Conservation (phyloP, 2,113 vertebrate genomes). For the Tapirus terrestris region DNA sequence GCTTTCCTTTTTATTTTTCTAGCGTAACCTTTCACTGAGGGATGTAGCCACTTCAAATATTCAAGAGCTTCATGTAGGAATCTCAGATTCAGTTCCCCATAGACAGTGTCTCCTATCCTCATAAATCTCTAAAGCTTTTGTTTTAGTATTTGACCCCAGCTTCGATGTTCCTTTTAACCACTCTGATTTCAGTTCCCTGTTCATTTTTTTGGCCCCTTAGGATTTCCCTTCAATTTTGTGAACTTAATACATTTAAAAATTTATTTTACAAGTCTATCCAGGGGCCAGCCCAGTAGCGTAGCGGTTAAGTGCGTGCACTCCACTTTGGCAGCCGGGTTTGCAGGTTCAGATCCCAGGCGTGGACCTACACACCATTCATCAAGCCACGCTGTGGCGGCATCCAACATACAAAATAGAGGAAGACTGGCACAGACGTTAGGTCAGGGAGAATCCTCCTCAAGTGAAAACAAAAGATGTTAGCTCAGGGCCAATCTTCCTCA, state of each 20-base stretch:
- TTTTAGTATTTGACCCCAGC: background rate
- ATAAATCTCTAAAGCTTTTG: background rate
- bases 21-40: background rate
- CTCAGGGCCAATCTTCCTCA: too few species aligned
- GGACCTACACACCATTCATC: too few species aligned
- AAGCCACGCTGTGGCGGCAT: too few species aligned
- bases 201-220: background rate
- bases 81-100: background rate
- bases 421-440: too few species aligned
- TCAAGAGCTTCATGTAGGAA: background rate
- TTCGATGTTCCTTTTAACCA: background rate
- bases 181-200: conserved; percentile 5
- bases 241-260: background rate
- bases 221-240: background rate
- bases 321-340: too few species aligned
- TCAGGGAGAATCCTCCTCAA: too few species aligned
- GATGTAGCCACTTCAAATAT: background rate
- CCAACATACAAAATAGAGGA: too few species aligned
- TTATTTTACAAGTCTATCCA: background rate
- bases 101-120: background rate
- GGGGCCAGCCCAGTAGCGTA: too few species aligned
- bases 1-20: background rate
- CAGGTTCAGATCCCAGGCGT: too few species aligned
- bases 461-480: too few species aligned
- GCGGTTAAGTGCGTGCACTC: too few species aligned